These are phyloP conservation scores for Luidia sarsii DNA, from an alignment of 53 echinoderm and acorn worm species.

Conservation along the genomic window DNA sequence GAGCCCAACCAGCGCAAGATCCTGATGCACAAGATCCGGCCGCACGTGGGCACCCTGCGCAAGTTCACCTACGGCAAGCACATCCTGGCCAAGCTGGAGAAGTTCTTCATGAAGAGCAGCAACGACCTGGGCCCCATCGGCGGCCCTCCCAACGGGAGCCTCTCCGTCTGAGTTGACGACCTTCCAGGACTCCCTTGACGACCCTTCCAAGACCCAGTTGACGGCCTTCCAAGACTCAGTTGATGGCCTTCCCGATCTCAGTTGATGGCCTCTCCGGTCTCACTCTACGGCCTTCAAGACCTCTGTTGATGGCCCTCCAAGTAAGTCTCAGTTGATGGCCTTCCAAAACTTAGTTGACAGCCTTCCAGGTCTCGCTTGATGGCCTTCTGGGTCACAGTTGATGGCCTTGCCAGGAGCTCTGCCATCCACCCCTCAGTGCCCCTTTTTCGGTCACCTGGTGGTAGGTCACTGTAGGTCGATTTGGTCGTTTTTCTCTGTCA, in stretches of 20 bases:
- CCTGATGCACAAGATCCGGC: conserved; percentile 99
- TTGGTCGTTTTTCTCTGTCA: no score
- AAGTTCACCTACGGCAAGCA: conserved; percentile 99
- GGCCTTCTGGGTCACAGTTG: conserved; percentile 4
- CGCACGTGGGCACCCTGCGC: conserved; percentile 91
- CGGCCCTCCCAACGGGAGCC: conserved; percentile 91
- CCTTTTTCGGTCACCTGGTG: no score
- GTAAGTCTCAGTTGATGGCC: no score
- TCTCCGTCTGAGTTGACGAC: conserved; percentile 53
- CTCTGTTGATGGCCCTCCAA: no score
- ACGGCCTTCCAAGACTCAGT: conserved; percentile 28
- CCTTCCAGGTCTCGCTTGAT: conserved; percentile 14
- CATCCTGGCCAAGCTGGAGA: conserved; percentile 99
- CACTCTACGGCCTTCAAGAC: no score
- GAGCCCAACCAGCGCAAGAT: conserved; percentile 99
- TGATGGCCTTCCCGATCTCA: no score
- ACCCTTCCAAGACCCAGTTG: conserved; percentile 26
- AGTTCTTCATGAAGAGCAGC: conserved; percentile 98
- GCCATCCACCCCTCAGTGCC: no score
- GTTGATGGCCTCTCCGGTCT: no score
- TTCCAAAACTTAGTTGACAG: conserved; percentile 21
- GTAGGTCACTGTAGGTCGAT: no score
- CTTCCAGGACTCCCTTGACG: conserved; percentile 16
- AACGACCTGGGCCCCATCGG: conserved; percentile 98
- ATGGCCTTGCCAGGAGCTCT: no score